Base-by-base conservation (phyloP, 2,797 vertebrate species). In the Agapornis canus region DNA sequence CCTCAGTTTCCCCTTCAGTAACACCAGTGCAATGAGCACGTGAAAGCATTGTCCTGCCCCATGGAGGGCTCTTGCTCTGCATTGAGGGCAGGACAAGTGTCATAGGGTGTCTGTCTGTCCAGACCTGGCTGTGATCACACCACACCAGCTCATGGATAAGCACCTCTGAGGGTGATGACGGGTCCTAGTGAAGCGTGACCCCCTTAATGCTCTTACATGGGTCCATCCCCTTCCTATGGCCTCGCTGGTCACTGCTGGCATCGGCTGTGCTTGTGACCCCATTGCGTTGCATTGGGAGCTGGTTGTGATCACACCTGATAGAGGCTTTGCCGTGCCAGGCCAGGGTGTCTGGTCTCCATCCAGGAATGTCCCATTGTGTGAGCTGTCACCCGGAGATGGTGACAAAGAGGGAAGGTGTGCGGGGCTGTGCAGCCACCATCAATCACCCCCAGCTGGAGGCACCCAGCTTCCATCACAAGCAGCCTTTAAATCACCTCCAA, bases 1-100 rank as follows among this genome's bases (percentile, higher is more conserved):
- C 86, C 91, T 96, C 87, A n/a, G 70, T 68, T 86, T 92, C 87
- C 72, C 69, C 49, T 68, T 35, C 66, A 48, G 48, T 32, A 27
- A 63, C 22, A 35, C 7, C 22, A 54, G 45, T 26, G 29, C 11
- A 18, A 72, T 9, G 60, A 75, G 32, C 45, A 13, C 7, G 0
- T 40, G 39, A n/a, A 40, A 65, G 60, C 5, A 1, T n/a, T 26
- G 40, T 23, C 10, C 42, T 56, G 35, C 37, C 23, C 39, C 13
- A 4, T 3, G 5, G 7, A 21, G 47, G 21, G 39, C 45, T 42
- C 54, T 35, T 47, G 49, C 11, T 61, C 32, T 23, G 23, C 11
- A 8, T 10, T 31, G 31, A 32, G 20, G 45, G 39, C 76, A 70
- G 71, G 25, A 13, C 7, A 29, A 26, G 43, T 5, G 45, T 57